Base-by-base conservation (phyloP, 2,113 vertebrate species). In the Daboia siamensis region DNA sequence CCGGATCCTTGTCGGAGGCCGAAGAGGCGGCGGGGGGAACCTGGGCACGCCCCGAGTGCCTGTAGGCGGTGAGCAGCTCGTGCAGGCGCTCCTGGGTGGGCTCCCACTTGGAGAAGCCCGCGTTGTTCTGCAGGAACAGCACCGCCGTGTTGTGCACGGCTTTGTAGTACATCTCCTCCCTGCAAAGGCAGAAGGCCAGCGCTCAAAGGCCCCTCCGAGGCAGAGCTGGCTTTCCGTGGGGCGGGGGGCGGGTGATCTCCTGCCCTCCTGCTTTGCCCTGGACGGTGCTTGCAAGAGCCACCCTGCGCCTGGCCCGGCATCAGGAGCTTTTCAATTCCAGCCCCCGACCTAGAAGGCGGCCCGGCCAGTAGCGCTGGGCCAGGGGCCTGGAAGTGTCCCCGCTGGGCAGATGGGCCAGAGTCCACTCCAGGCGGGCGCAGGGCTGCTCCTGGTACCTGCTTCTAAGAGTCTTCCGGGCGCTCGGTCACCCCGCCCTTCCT, bases 151-250 rank as follows among this genome's bases (percentile, higher is more conserved):
- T 98, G 92, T 99, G 98, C 74, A 99, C 98, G 0, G 99, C 99
- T 96, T 99, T 98, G 97, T 99, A 99, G 97, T 99, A 98, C 98
- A 99, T 98, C 92, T 99, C 99, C 91, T 99, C 99, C 93, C 99
- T 99, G 97, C 1, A 93, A 94, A 26, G 84, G 64, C 64, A 33
- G 54, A 95, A 95, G 85, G 33, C 1, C 61, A 56, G 29, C 5
- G 6, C 51, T 96, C 55, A 94, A 91, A 12, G 57, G 0, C 39
- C 7, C 39, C 29, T 61, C n/a, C 9, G 5, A 17, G 4, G 61
- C 61, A 69, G 61, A 1, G 56, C 56, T 57, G 5, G 20, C 56
- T 57, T 6, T 56, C 15, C 56, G 23, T 21, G 56, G 55, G 55
- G 12, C 55, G 0, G 15, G 55, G 15, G 55, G 13, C 0, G 4